A percentile compares a stretch with the other conserved stretches of the same genome.
Evolutionary conservation across 2,797 vertebrate genomes (phyloP).

Genomic region (Botia kubotai): DNA sequence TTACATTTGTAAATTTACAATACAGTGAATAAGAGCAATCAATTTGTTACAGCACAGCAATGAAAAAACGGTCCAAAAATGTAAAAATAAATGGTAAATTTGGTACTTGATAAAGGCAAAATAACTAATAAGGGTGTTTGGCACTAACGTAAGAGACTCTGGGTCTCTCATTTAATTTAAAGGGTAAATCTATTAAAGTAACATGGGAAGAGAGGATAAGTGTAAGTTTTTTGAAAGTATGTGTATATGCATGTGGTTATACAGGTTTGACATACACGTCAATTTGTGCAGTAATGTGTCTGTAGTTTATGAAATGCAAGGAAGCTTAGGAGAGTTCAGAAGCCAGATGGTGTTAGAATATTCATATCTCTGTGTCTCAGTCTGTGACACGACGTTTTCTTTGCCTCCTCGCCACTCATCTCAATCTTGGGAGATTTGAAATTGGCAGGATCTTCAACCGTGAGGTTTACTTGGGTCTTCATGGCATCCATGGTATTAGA

Average conservation of each 20-base stretch:
- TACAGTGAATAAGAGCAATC: conserved; percentile 2
- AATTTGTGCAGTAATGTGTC: conserved; percentile 5
- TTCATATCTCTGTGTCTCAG: conserved; percentile 92
- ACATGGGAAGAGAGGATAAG: neutral
- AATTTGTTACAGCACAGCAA: neutral
- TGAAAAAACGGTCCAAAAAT: neutral
- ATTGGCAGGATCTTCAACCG: conserved; percentile 79
- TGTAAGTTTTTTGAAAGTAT: neutral
- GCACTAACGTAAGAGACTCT: conserved; percentile 28
- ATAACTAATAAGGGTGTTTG: conserved; percentile 13
- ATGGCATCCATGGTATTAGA: conserved; percentile 90
- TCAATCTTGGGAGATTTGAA: conserved; percentile 88
- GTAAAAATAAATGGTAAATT: neutral
- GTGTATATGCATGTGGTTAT: neutral
- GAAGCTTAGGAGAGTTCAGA: conserved; percentile 73
- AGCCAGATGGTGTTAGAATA: conserved; percentile 91
- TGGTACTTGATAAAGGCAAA: neutral
- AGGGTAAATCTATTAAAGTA: conserved; percentile 9
- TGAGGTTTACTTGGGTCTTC: conserved; percentile 82
- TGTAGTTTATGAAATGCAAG: neutral
- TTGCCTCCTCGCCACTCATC: conserved; percentile 77
- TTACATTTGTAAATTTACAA: neutral
- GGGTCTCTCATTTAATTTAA: conserved; percentile 16
- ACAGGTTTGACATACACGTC: neutral
- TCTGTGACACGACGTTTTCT: conserved; percentile 83